Percentiles rank a stretch among this genome's conserved stretches.
Conservation (phyloP, 1,140 invertebrate species). For the Aphaenogaster floridana region DNA sequence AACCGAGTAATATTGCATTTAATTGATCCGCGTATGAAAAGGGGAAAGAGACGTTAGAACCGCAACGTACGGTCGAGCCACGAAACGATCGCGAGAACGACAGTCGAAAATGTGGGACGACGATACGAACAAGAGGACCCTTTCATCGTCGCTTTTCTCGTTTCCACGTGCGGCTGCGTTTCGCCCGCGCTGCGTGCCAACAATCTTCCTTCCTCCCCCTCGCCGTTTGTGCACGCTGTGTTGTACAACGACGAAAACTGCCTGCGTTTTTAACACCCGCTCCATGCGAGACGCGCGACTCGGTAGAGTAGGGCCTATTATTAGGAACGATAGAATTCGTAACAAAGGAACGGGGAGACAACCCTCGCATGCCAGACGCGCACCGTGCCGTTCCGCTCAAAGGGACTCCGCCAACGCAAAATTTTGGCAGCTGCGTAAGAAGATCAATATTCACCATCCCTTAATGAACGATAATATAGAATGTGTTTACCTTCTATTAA, state of each 20-base stretch:
- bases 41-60: constrained; percentile 61
- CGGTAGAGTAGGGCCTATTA: constrained; percentile 72
- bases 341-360: constrained; percentile 68
- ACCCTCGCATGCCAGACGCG: constrained; percentile 45
- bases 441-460: not conserved
- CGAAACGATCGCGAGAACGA: constrained; percentile 56
- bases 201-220: not conserved
- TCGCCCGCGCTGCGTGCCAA: constrained; percentile 58
- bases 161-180: constrained; percentile 70
- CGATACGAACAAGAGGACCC: constrained; percentile 66
- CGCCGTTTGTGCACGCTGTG: not conserved
- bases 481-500: not conserved
- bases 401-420: constrained; percentile 34
- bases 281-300: constrained; percentile 50
- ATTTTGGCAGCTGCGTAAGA: constrained; percentile 50
- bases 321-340: constrained; percentile 74
- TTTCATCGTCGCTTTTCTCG: constrained; percentile 75
- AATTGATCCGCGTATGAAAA: constrained; percentile 62
- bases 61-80: not conserved
- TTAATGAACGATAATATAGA: not conserved
- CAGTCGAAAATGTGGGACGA: constrained; percentile 73
- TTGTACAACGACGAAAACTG: not conserved
- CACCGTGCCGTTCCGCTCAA: constrained; percentile 35
- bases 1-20: constrained; percentile 50
- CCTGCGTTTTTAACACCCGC: constrained; percentile 71